Percentiles rank a stretch among this genome's conserved stretches.
Evolutionary conservation across 2,888 invertebrate genomes (phyloP).

Genomic region (Gisinianus flammeolus): DNA sequence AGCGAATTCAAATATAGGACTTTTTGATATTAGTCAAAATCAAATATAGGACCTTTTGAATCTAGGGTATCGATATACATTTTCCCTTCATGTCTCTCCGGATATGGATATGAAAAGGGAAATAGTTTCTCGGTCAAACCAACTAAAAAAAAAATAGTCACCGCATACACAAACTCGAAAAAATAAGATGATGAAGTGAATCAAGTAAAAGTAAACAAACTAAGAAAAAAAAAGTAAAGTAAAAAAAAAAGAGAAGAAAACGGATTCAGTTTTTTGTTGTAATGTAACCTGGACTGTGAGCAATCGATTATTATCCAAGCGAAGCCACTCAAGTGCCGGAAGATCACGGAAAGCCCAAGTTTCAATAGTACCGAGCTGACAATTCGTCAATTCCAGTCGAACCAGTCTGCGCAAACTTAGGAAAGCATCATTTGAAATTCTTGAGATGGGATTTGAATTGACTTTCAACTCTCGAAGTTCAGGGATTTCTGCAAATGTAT

Average conservation of each 20-base stretch:
- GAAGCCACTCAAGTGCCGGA: constrained; percentile 77
- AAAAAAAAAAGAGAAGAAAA: too few relatives aligned
- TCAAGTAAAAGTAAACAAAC: too few relatives aligned
- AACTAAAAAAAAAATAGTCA: too few relatives aligned
- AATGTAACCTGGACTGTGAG: constrained; percentile 61
- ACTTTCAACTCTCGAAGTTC: constrained; percentile 77
- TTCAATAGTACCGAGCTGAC: constrained; percentile 73
- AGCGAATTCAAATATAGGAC: too few relatives aligned
- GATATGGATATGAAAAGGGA: background rate
- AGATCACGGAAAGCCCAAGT: constrained; percentile 75
- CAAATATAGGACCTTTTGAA: too few relatives aligned
- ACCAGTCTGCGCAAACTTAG: constrained; percentile 68
- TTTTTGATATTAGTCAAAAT: too few relatives aligned
- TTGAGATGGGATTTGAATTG: constrained; percentile 75
- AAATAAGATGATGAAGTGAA: too few relatives aligned
- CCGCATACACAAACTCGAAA: too few relatives aligned
- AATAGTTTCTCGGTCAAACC: too few relatives aligned
- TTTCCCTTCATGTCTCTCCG: too few relatives aligned
- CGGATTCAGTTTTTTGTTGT: background rate
- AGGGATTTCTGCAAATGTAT: constrained; percentile 74
- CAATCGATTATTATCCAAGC: constrained; percentile 76
- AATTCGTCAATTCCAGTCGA: constrained; percentile 75
- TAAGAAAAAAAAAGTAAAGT: too few relatives aligned
- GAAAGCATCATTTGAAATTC: constrained; percentile 71
- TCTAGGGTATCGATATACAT: too few relatives aligned